Evolutionary conservation across 2,113 vertebrate species (phyloP).

Genomic region (Ancistrus triradiatus): DNA sequence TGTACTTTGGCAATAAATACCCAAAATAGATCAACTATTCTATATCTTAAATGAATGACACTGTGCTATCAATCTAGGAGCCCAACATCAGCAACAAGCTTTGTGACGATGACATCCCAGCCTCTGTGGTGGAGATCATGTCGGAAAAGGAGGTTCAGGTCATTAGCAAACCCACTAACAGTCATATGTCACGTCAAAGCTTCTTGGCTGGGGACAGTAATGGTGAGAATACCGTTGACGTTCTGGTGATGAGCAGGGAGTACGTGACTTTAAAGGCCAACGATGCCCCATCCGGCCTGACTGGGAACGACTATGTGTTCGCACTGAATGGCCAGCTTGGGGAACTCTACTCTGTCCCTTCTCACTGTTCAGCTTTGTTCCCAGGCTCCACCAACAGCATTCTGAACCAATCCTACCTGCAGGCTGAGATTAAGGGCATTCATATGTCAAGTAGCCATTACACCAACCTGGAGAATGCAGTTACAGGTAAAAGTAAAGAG

Average conservation of each 20-base stretch:
- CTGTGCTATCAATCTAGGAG: slow-evolving; percentile 48
- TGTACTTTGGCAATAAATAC: too few relatives aligned
- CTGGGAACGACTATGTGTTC: slow-evolving; percentile 55
- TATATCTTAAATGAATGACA: too few relatives aligned
- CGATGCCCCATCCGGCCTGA: slow-evolving; percentile 33
- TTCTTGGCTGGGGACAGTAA: neutral
- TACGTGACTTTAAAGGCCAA: slow-evolving; percentile 66
- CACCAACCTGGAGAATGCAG: slow-evolving; percentile 50
- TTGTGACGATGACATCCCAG: slow-evolving; percentile 52
- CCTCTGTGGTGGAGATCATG: slow-evolving; percentile 68
- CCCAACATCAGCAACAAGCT: slow-evolving; percentile 57
- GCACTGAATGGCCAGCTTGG: slow-evolving; percentile 16
- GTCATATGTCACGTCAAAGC: neutral
- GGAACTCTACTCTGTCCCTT: slow-evolving; percentile 14
- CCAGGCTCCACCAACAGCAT: slow-evolving; percentile 41
- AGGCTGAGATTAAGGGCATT: slow-evolving; percentile 27
- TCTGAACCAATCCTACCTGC: slow-evolving; percentile 61
- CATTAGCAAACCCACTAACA: slow-evolving; percentile 14
- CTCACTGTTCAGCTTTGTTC: neutral
- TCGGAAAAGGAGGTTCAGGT: slow-evolving; percentile 45
- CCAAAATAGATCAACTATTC: too few relatives aligned
- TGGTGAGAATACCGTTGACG: neutral
- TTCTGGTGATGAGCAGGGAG: slow-evolving; percentile 50
- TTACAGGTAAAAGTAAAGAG: neutral
- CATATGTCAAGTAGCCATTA: slow-evolving; percentile 48